phyloP scores from a whole-genome alignment of 2,888 invertebrate genomes.

The Epirrhoe alternata region DNA sequence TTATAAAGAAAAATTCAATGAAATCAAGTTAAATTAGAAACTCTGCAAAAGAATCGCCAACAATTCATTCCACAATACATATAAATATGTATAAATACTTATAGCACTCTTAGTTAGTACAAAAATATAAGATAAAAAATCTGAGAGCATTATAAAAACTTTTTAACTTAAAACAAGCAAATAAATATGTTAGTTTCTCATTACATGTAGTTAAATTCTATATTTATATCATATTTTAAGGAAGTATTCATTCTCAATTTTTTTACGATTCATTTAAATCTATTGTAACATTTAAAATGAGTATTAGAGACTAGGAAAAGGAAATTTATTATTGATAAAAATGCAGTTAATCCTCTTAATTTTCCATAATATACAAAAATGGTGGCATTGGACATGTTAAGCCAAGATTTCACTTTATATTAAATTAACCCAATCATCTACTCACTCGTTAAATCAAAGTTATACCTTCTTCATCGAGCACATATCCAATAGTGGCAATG shows the following conservation, averaged over 20 bases:
- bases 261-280: neutral
- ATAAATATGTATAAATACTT: conserved; percentile 8
- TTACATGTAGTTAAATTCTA: conserved; percentile 58
- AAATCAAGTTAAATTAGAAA: too few relatives aligned
- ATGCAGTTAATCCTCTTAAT: conserved; percentile 6
- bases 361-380: conserved; percentile 27
- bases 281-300: neutral
- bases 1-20: too few relatives aligned
- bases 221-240: conserved; percentile 38
- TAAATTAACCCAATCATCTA: too few relatives aligned
- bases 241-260: conserved; percentile 34
- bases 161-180: conserved; percentile 66
- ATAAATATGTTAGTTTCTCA: conserved; percentile 78
- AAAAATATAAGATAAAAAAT: conserved; percentile 42
- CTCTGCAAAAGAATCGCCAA: too few relatives aligned
- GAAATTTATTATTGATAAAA: neutral
- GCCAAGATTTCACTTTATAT: too few relatives aligned
- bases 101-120: conserved; percentile 41
- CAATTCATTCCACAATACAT: too few relatives aligned
- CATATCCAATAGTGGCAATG: too few relatives aligned
- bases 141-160: conserved; percentile 28
- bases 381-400: too few relatives aligned
- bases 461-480: too few relatives aligned
- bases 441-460: too few relatives aligned
- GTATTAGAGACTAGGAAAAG: conserved; percentile 10